Base-by-base conservation (phyloP, 2,888 invertebrate species). In the Watsonalla cultraria region DNA sequence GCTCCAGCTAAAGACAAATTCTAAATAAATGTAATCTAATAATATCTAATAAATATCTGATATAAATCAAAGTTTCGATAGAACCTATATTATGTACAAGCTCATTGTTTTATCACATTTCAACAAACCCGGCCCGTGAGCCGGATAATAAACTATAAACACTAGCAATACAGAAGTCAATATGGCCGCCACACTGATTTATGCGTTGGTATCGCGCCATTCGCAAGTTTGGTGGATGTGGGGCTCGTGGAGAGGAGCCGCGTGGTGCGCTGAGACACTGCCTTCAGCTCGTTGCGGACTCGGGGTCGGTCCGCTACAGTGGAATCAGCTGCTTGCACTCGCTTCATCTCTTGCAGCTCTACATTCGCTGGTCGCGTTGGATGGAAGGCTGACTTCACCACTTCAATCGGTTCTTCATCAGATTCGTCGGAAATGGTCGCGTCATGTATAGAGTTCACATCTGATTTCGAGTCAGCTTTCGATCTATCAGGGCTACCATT, bases 171-270 rank as follows among this genome's bases (percentile, higher is more conserved):
- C 46, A 55, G 77, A 53, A 65, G 78, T 90, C 91, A 95, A 91
- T 95, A 95, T 54, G 95, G 95, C 70, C 95, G 86, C 95, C 95
- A 95, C 39, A 95, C 95, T 11, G 93, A 92, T 87, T 95, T 95
- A 57, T 93, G 92, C 49, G 91, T 85, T 35, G 92, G 82, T 76
- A 92, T 91, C 59, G 89, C 75, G 51, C 91, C 86, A 62, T 89
- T 91, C 55, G 89, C 87, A 52, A 94, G 84, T 84, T 93, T 94
- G 5, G 93, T 93, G 56, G 92, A 90, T 34, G 90, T 92, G 5
- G 92, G 90, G 72, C 90, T 91, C 37, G 86, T 78, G 1, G 89
- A 86, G 0, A 86, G 70, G 14, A 82, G 76, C 57, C 86, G 78
- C 0, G 86, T 92, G 39, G 82, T 92, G 64, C 92, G 87, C 42